Base-by-base conservation (phyloP, 2,113 vertebrate species). In the Phrynocephalus versicolor region DNA sequence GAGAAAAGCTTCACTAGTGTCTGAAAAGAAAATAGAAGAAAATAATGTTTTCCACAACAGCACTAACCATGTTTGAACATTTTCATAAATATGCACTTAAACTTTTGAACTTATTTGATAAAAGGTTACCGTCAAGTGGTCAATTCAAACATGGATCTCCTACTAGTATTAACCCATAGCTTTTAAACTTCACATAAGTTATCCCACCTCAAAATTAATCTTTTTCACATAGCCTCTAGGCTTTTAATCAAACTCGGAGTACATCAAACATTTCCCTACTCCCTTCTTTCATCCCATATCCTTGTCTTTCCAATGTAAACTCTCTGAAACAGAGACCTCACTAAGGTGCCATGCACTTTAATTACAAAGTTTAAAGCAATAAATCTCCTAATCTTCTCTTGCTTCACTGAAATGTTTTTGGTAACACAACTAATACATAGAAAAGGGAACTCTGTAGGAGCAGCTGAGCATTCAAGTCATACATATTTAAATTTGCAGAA, bases 1-100 rank as follows among this genome's bases (percentile, higher is more conserved):
- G 99, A 99, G 77, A 99, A 98, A 88, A 99, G 90, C 93, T 97
- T 99, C 86, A 99, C 97, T 89, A 99, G 95, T 30, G 94, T 0
- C 99, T 99, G 89, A 55, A 76, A 85, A 83, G 51, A 80, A 82
- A 82, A 83, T 1, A 90, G 71, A 77, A 74, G 82, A 86, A 41
- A 89, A 74, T 85, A 19, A 71, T 58, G 0, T 1, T 57, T 70
- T 75, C 23, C 72, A 71, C 64, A n/a, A 74, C 18, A 76, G 0
- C 5, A 71, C 35, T 86, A 62, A 21, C 33, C 3, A 18, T 13
- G 35, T 65, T 21, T 33, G 60, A 27, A 45, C 19, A 30, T 8
- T 30, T 74, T 64, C 21, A 35, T 74, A 74, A 81, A 81, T 74
- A 33, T 74, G n/a, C 39, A 25, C n/a, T 18, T 79, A 45, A 72